Percentiles rank a stretch among this genome's conserved stretches.
Evolutionary conservation across 2,888 invertebrate genomes (phyloP).

Genomic region (Scotopteryx bipunctaria): DNA sequence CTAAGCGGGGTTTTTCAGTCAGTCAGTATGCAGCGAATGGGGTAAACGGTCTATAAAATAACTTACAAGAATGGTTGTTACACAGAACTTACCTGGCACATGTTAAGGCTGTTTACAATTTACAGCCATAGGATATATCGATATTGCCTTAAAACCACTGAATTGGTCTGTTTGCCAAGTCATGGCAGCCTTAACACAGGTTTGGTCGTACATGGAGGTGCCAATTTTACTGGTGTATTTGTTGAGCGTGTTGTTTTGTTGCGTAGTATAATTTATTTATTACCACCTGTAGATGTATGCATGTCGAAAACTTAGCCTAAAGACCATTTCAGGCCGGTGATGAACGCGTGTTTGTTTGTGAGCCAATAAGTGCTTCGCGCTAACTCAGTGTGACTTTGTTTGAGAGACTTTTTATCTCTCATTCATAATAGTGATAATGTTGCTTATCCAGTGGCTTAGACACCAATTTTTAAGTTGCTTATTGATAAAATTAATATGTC

Average conservation of each 20-base stretch:
- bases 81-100: neutral
- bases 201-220: too few species aligned
- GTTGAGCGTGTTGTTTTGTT: conserved; percentile 17
- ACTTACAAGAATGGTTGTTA: neutral
- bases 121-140: too few species aligned
- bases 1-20: too few species aligned
- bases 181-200: too few species aligned
- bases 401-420: neutral
- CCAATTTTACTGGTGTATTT: conserved; percentile 27
- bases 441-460: neutral
- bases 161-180: too few species aligned
- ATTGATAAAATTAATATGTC: neutral
- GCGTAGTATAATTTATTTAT: conserved; percentile 15
- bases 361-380: neutral
- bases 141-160: too few species aligned
- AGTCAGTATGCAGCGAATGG: too few species aligned
- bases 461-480: neutral
- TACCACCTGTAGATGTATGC: conserved; percentile 6
- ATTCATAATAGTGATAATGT: too few species aligned
- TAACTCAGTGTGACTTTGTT: neutral
- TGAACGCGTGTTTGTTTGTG: neutral
- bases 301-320: neutral
- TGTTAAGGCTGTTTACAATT: neutral
- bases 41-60: neutral
- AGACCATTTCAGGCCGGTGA: neutral